Percentiles rank a stretch among this genome's conserved stretches.
These are phyloP conservation scores for Actinernus sp. DNA, from an alignment of 92 coral and sea anemone genomes.

Conservation along the genomic window DNA sequence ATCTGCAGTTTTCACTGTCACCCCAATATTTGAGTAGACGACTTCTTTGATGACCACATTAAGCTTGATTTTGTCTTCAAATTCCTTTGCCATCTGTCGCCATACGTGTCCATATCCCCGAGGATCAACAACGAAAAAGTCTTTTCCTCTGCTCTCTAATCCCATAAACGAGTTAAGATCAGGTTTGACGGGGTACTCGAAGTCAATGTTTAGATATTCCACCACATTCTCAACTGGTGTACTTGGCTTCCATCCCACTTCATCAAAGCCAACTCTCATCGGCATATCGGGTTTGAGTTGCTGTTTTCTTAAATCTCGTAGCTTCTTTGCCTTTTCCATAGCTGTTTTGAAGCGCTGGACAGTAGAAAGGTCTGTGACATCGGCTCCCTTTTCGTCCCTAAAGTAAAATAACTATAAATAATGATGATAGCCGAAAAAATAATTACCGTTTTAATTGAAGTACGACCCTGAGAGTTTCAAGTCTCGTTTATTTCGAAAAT, in stretches of 20 bases:
- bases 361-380: slow-evolving; percentile 19
- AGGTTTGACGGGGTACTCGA: slow-evolving; percentile 64
- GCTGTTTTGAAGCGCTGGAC: slow-evolving; percentile 9
- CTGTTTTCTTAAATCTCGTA: slow-evolving; percentile 15
- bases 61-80: slow-evolving; percentile 38
- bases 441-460: too few species aligned
- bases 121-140: slow-evolving; percentile 58
- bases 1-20: slow-evolving; percentile 43
- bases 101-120: slow-evolving; percentile 61
- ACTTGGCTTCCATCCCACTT: slow-evolving; percentile 61
- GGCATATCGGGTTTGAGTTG: slow-evolving; percentile 44
- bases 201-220: slow-evolving; percentile 62
- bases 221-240: slow-evolving; percentile 50
- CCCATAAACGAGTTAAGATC: slow-evolving; percentile 41
- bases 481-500: too few species aligned
- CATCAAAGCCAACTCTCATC: slow-evolving; percentile 33
- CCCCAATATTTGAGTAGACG: not conserved
- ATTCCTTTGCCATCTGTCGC: slow-evolving; percentile 39
- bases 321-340: slow-evolving; percentile 15
- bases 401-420: too few species aligned
- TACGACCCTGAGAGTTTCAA: too few species aligned
- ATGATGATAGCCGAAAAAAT: too few species aligned
- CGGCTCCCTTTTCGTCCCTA: slow-evolving; percentile 42
- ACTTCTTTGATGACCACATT: slow-evolving; percentile 38
- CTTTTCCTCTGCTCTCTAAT: slow-evolving; percentile 20